Evolutionary conservation across 2,113 vertebrate genomes (phyloP).

Genomic region (Rhinopomastus cyanomelas): DNA sequence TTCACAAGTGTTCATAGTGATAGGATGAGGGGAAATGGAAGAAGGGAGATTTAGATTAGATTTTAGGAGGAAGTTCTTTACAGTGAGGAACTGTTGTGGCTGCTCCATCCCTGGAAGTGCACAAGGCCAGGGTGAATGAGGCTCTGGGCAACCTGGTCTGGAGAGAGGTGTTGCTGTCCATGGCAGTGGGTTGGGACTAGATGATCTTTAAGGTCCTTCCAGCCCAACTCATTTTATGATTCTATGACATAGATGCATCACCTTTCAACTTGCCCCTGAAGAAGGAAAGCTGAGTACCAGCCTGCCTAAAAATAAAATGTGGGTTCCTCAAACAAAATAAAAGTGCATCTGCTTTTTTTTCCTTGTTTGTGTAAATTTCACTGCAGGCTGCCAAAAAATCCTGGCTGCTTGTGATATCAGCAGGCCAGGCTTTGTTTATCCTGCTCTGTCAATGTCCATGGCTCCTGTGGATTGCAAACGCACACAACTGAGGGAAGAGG

Average conservation of each 20-base stretch:
- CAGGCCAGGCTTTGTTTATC: background rate
- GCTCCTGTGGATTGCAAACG: background rate
- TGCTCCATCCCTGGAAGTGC: too few species aligned
- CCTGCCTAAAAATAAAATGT: background rate
- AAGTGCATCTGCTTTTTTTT: background rate
- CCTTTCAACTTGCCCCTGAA: background rate
- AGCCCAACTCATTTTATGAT: too few species aligned
- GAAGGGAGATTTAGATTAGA: too few species aligned
- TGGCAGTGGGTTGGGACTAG: too few species aligned
- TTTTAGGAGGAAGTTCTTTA: too few species aligned
- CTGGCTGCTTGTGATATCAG: background rate
- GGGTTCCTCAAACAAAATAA: background rate
- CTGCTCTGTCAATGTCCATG: accelerated
- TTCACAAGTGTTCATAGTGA: too few species aligned
- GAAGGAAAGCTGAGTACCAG: background rate
- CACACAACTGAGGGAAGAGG: background rate
- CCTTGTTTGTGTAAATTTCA: background rate
- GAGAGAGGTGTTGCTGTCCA: too few species aligned
- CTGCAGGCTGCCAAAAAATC: background rate
- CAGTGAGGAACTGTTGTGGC: too few species aligned
- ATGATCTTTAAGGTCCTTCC: too few species aligned
- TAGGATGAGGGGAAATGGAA: too few species aligned
- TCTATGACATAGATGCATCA: background rate
- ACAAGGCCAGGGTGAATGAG: too few species aligned
- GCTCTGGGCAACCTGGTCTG: too few species aligned